A percentile compares a stretch with the other conserved stretches of the same genome.
Conservation (phyloP, 2,113 vertebrate genomes). For the Myanophis thanlyinensis region DNA sequence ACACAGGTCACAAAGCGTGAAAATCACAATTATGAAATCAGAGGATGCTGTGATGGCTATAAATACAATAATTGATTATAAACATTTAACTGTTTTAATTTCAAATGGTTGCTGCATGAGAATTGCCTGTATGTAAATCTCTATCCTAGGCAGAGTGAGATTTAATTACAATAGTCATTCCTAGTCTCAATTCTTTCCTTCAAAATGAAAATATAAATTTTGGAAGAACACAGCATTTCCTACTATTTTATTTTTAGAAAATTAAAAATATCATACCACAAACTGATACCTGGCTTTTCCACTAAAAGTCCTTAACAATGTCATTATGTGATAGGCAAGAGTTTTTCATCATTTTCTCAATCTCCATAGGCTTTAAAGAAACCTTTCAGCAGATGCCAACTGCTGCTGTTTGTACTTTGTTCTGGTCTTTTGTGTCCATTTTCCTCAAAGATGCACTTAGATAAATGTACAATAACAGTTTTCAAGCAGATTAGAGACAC, state of each 20-base stretch:
- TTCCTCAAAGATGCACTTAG: not conserved
- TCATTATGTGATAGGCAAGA: not conserved
- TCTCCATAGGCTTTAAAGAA: not conserved
- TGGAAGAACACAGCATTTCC: not conserved
- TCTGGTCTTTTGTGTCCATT: not conserved
- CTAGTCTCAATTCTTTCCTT: not conserved
- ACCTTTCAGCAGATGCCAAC: not conserved
- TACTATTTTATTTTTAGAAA: not conserved
- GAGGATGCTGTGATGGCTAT: not conserved
- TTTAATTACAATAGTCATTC: not conserved
- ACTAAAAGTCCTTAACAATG: not conserved
- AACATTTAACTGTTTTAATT: not conserved
- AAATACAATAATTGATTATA: not conserved
- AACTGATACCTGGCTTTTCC: not conserved
- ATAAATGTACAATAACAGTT: not conserved
- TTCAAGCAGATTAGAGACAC: not conserved
- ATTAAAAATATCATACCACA: not conserved
- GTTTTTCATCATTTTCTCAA: not conserved
- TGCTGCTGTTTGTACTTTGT: not conserved
- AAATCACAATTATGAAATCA: not conserved
- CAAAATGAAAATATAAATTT: not conserved
- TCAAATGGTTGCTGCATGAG: not conserved
- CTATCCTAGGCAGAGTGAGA: not conserved
- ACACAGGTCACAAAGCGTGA: not conserved
- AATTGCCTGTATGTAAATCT: not conserved